These are phyloP conservation scores for Lytechinus pictus DNA, from an alignment of 35 echinoderm and acorn worm species.

Conservation along the genomic window DNA sequence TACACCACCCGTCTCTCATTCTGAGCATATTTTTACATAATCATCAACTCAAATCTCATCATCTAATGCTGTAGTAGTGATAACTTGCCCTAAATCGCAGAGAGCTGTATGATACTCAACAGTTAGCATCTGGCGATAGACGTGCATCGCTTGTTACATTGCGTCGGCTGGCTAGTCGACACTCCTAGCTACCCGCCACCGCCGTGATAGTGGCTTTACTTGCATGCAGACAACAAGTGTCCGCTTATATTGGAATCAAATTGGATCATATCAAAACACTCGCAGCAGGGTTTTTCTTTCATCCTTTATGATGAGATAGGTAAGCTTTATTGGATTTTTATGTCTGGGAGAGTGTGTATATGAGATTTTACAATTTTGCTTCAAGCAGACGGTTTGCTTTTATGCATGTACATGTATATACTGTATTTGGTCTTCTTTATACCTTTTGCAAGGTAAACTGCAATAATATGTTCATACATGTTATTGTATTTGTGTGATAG, in stretches of 20 bases:
- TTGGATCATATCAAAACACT: conserved; percentile 41
- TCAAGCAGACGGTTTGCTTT: not conserved
- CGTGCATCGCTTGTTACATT: not conserved
- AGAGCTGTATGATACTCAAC: not conserved
- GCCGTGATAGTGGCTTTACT: not conserved
- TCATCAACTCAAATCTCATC: not conserved
- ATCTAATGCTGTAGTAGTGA: not conserved
- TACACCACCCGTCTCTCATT: not conserved
- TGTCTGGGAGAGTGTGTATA: not conserved
- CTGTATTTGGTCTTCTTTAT: too few relatives aligned
- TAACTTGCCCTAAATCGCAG: not conserved
- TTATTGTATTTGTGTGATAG: too few relatives aligned
- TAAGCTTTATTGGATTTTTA: not conserved
- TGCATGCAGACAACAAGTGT: conserved; percentile 7
- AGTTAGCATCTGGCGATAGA: conserved; percentile 9
- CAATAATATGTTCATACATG: too few relatives aligned
- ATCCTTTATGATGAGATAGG: not conserved
- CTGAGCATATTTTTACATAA: not conserved
- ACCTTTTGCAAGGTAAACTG: too few relatives aligned
- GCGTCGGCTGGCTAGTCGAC: not conserved
- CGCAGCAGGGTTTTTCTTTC: not conserved
- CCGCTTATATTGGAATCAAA: conserved; percentile 35
- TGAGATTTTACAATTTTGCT: not conserved
- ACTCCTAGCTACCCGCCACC: not conserved
- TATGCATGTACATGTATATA: too few relatives aligned